Evolutionary conservation across 2,888 invertebrate species (phyloP), one percentile per base, ranked within the genome.

Genomic region (Cosmia trapezina): DNA sequence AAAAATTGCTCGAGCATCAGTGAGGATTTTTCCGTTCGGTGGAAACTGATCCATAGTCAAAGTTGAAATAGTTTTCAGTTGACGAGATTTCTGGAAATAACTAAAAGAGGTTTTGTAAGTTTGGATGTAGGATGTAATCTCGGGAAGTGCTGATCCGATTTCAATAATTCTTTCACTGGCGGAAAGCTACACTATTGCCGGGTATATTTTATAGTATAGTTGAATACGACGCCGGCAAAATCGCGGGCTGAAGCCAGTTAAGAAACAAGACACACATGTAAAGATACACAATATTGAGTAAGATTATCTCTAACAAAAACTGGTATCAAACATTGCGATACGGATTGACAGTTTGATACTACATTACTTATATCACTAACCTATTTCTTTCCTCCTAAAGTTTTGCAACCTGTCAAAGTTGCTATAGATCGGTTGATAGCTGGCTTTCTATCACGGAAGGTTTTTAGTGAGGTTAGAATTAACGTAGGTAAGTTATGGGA

Each of bases 371-470:
- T 6, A 47, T n/a, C 33, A 41, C 12, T 1, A 28, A 22, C 17
- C 33, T 33, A 67, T 67, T 63, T 66, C 7, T 33, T n/a, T 5
- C 22, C n/a, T 67, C 17, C 9, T 7, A 41, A 14, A 14, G 6
- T 71, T 12, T 70, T 33, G 70, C 70, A 70, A 74, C 19, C 33
- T 57, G 56, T 57, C 73, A 43, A 12, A 41, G 41, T 45, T 45
- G 14, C 11, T 11, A 19, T 8, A 56, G 19, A 33, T 43, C n/a
- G 3, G 47, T 37, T 73, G 56, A 57, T 28, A 17, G 2, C 33
- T 51, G 1, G 7, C 41, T 6, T 9, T 22, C 17, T 43, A 51
- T 51, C 71, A 71, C 71, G 71, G 37, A 11, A 59, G 22, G 63
- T 56, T 73, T 57, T 73, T 73, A 53, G 41, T 19, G 22, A 17